Conservation (phyloP, 2,113 vertebrate species). For the Urocynchramus pylzowi region DNA sequence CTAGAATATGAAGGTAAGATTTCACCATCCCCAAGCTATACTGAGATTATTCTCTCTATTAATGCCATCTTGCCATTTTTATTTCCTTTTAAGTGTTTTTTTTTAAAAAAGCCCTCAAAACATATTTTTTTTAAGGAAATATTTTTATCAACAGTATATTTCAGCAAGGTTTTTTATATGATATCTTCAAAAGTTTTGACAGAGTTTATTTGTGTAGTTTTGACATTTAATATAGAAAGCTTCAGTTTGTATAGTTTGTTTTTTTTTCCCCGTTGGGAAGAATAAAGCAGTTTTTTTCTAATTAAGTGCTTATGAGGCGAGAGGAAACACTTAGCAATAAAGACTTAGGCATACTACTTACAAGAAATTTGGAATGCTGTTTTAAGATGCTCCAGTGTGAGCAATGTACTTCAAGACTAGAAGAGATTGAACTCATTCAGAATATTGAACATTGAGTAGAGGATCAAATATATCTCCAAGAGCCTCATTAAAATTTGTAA, state of each 20-base stretch:
- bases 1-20: neutral
- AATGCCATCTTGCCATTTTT: neutral
- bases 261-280: neutral
- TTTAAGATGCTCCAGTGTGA: neutral
- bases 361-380: neutral
- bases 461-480: neutral
- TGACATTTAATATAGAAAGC: neutral
- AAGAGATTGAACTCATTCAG: neutral
- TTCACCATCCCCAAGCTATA: neutral
- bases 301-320: rapidly evolving
- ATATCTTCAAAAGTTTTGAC: too few relatives aligned
- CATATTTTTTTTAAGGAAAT: neutral
- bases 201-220: neutral
- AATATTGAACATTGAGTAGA: neutral
- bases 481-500: neutral
- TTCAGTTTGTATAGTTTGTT: neutral
- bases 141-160: neutral
- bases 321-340: neutral
- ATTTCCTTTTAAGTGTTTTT: neutral
- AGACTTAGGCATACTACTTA: neutral
- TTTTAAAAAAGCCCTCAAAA: neutral
- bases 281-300: neutral
- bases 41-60: neutral
- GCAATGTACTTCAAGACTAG: neutral
- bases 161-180: neutral